Evolutionary conservation across 2,888 invertebrate species (phyloP).

Genomic region (Neuroscelio doddi): DNA sequence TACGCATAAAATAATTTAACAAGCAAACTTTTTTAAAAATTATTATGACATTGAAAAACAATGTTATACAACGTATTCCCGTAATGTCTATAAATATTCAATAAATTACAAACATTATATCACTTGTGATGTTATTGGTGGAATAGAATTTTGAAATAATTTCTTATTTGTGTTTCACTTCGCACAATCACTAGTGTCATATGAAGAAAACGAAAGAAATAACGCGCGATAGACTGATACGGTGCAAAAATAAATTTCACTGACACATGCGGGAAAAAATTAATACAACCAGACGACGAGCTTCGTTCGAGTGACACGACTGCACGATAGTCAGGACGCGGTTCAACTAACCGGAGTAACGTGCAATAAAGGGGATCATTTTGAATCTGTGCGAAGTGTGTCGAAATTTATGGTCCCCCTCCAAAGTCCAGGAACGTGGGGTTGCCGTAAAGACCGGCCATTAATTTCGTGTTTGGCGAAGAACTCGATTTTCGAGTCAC

Average conservation of each 20-base stretch:
- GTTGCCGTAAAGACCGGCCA: constrained; percentile 56
- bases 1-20: too few species aligned
- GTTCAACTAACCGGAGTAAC: constrained; percentile 66
- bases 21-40: too few species aligned
- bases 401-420: constrained; percentile 74
- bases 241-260: not conserved
- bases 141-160: too few species aligned
- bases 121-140: too few species aligned
- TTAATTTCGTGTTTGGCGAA: constrained; percentile 60
- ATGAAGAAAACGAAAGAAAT: not conserved
- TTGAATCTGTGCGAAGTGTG: constrained; percentile 74
- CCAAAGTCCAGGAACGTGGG: constrained; percentile 47
- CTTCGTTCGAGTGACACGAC: constrained; percentile 47
- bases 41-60: too few species aligned
- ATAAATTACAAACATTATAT: too few species aligned
- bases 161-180: too few species aligned
- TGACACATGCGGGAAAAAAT: not conserved
- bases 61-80: too few species aligned
- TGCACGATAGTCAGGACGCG: constrained; percentile 57
- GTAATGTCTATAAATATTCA: too few species aligned
- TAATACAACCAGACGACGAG: constrained; percentile 3
- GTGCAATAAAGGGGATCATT: constrained; percentile 74
- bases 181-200: too few species aligned
- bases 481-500: constrained; percentile 27
- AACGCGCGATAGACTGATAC: not conserved